Conservation (phyloP, 2,888 invertebrate species). For the Latrodectus hesperus region DNA sequence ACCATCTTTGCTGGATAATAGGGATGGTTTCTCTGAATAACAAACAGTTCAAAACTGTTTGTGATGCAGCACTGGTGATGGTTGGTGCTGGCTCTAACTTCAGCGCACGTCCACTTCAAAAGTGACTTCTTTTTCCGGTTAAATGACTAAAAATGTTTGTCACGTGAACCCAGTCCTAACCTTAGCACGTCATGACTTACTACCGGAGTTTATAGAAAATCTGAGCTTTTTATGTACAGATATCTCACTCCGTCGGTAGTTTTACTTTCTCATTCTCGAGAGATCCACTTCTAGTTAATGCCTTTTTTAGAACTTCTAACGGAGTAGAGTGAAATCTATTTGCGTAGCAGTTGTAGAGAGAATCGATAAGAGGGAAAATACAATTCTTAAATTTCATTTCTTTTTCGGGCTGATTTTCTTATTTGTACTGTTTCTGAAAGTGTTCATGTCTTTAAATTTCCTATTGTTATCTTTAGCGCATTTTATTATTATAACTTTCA, state of each 20-base stretch:
- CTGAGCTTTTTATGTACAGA: conserved; percentile 21
- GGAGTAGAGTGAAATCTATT: neutral
- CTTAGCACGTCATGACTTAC: conserved; percentile 38
- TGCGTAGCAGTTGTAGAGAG: neutral
- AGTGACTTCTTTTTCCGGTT: conserved; percentile 65
- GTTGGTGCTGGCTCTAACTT: conserved; percentile 18
- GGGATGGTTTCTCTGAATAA: conserved; percentile 52
- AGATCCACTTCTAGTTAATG: neutral
- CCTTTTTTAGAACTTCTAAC: neutral
- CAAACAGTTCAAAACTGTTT: conserved; percentile 58
- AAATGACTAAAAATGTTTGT: conserved; percentile 57
- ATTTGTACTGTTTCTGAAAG: too few relatives aligned
- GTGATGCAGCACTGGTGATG: conserved; percentile 36
- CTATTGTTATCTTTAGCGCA: too few relatives aligned
- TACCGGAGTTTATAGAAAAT: conserved; percentile 32
- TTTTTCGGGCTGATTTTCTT: too few relatives aligned
- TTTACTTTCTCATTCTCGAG: conserved; percentile 5
- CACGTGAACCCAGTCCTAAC: conserved; percentile 39
- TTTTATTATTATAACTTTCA: too few relatives aligned
- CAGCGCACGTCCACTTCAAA: conserved; percentile 46
- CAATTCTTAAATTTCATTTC: neutral
- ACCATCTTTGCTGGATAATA: conserved; percentile 51
- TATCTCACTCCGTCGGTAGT: neutral
- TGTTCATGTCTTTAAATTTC: too few relatives aligned
- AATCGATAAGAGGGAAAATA: neutral